phyloP scores from a whole-genome alignment of 2,113 vertebrate species.

The Coreoperca whiteheadi region DNA sequence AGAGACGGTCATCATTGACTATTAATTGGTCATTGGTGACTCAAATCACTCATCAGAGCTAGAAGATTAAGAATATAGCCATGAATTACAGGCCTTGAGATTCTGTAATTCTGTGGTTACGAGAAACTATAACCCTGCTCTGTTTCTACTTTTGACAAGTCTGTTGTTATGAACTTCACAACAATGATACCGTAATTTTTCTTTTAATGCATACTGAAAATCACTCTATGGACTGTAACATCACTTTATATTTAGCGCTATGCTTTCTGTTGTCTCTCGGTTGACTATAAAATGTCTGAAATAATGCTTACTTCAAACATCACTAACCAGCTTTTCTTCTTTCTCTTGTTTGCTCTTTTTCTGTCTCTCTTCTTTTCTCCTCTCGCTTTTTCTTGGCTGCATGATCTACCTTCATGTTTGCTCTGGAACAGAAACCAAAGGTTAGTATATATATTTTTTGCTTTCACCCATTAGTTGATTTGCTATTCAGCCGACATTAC shows the following conservation, averaged over 20 bases:
- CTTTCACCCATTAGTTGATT: background rate
- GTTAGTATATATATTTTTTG: conserved; percentile 63
- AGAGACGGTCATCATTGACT: conserved; percentile 12
- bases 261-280: conserved; percentile 40
- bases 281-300: conserved; percentile 34
- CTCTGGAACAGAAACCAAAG: conserved; percentile 80
- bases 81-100: background rate
- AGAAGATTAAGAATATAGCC: conserved; percentile 25
- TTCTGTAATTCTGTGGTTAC: conserved; percentile 12
- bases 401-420: conserved; percentile 59
- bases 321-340: conserved; percentile 54
- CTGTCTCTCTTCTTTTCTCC: conserved; percentile 21
- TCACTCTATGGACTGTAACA: background rate
- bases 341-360: conserved; percentile 52
- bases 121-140: background rate
- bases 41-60: background rate
- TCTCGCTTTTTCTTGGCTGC: conserved; percentile 50
- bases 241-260: conserved; percentile 18
- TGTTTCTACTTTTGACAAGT: conserved; percentile 9
- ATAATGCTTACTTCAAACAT: conserved; percentile 49
- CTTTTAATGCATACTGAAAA: conserved; percentile 1
- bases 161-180: conserved; percentile 6
- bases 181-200: background rate
- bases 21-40: conserved; percentile 22
- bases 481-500: background rate